These are phyloP conservation scores for Mesoclemmys tuberculata DNA, from an alignment of 2,113 vertebrate species.

Conservation along the genomic window DNA sequence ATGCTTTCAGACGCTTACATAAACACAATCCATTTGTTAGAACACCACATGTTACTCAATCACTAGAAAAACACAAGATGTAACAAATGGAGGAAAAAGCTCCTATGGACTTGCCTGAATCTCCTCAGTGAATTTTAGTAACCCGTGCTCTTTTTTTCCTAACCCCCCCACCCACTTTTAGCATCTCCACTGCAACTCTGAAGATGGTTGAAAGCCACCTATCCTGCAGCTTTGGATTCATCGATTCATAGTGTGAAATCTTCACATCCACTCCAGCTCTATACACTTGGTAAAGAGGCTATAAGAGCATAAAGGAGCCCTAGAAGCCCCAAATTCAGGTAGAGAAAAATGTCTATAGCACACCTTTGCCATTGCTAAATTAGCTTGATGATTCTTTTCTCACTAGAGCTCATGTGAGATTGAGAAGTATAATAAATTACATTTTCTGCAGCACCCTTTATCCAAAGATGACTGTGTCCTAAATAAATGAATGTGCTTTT, in stretches of 20 bases:
- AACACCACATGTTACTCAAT: background rate
- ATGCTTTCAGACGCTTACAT: background rate
- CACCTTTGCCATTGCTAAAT: background rate
- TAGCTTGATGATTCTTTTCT: background rate
- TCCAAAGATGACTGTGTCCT: background rate
- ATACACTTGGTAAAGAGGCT: background rate
- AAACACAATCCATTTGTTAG: background rate
- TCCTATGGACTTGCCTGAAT: background rate
- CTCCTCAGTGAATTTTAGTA: background rate
- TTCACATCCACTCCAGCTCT: background rate
- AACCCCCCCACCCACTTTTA: background rate
- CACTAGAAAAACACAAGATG: background rate
- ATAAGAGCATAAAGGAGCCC: background rate
- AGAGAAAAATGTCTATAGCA: no score
- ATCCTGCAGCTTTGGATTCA: background rate
- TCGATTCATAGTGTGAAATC: background rate
- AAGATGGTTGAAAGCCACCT: background rate
- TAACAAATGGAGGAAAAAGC: background rate
- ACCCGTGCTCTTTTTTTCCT: background rate
- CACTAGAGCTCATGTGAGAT: background rate
- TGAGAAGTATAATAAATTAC: background rate
- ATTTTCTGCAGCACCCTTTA: background rate
- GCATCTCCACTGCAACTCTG: background rate
- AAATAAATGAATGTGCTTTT: fast-evolving
- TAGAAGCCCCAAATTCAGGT: background rate